A percentile compares a stretch with the other conserved stretches of the same genome.
Conservation (phyloP, 2,113 vertebrate species). For the Lophura nycthemera region DNA sequence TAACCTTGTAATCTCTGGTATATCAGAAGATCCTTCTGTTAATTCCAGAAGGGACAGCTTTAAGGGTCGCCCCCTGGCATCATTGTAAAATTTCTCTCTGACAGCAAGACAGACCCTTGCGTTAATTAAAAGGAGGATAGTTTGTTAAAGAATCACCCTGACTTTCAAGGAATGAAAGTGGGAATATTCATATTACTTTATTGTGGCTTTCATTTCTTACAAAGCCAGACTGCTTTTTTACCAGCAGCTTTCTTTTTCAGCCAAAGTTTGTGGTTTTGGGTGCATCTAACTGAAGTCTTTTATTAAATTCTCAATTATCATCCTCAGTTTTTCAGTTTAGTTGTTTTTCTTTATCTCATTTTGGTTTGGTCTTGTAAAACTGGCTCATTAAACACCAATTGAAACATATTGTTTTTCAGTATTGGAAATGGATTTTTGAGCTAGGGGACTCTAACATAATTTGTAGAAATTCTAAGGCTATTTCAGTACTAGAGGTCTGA, state of each 20-base stretch:
- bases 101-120: background rate
- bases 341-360: background rate
- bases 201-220: background rate
- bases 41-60: background rate
- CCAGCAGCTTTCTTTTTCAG: background rate
- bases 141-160: background rate
- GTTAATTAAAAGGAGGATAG: background rate
- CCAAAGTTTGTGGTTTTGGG: background rate
- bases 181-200: background rate
- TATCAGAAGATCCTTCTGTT: background rate
- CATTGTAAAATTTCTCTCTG: background rate
- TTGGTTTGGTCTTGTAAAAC: background rate
- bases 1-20: background rate
- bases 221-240: background rate
- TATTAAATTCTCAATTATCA: background rate
- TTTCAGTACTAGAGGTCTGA: background rate
- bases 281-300: background rate
- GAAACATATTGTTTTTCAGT: background rate
- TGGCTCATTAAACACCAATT: background rate
- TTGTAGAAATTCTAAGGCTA: background rate
- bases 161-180: background rate
- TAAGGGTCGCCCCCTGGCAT: background rate
- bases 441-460: background rate
- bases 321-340: background rate
- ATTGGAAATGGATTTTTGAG: background rate